Conservation (phyloP, 2,888 invertebrate species). For the Odontomyia ornata region DNA sequence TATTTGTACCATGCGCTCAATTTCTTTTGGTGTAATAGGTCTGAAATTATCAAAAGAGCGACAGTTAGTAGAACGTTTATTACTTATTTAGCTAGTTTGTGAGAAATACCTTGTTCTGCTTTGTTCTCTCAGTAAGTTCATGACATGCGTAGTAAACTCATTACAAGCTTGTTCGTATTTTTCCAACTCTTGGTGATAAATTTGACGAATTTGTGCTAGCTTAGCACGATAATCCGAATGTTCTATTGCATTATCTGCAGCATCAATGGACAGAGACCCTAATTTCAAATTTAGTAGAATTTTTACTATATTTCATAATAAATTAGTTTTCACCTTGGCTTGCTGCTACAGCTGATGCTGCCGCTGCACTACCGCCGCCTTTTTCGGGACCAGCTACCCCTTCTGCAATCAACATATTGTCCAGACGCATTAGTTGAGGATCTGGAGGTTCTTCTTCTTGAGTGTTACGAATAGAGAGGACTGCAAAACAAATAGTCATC, state of each 20-base stretch:
- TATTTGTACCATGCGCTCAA: constrained; percentile 98
- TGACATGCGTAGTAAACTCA: constrained; percentile 99
- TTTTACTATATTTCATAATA: not conserved
- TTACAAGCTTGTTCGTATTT: constrained; percentile 99
- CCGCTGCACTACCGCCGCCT: constrained; percentile 86
- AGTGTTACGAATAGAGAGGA: constrained; percentile 92
- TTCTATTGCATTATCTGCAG: constrained; percentile 94
- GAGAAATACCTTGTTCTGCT: constrained; percentile 77
- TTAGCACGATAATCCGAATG: constrained; percentile 99
- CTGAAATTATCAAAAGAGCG: constrained; percentile 61
- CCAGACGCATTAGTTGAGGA: constrained; percentile 96
- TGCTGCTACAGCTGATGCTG: constrained; percentile 89
- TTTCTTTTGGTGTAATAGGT: constrained; percentile 98
- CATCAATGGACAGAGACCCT: constrained; percentile 62
- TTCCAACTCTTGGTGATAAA: constrained; percentile 98
- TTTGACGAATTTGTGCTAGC: constrained; percentile 96
- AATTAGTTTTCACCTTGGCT: constrained; percentile 69
- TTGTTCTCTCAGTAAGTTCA: constrained; percentile 96
- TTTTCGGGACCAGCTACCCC: constrained; percentile 97
- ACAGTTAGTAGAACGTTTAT: not conserved
- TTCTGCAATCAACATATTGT: constrained; percentile 99
- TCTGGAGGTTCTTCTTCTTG: constrained; percentile 99
- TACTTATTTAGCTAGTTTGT: no score
- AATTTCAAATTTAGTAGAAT: constrained; percentile 29
- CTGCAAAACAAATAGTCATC: constrained; percentile 64